These are phyloP conservation scores for Bovichtus variegatus DNA, from an alignment of 2,797 vertebrate genomes.

Conservation along the genomic window DNA sequence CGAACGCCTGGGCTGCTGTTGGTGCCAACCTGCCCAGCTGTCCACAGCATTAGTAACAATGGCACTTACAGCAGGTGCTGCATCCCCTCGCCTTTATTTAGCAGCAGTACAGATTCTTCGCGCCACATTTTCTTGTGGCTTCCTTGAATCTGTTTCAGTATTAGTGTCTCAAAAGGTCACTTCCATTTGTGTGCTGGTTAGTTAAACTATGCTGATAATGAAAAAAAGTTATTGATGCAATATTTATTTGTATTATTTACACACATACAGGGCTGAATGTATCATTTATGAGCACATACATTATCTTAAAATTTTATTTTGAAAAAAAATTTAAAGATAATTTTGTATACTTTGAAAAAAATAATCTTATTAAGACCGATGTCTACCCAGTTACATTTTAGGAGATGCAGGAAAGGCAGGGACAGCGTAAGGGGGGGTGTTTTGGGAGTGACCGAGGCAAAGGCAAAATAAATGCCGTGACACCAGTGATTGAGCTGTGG, in stretches of 20 bases:
- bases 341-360: background rate
- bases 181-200: background rate
- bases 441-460: background rate
- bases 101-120: background rate
- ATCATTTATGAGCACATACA: background rate
- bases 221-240: background rate
- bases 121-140: background rate
- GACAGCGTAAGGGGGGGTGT: background rate
- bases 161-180: background rate
- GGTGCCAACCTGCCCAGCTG: slow-evolving; percentile 50
- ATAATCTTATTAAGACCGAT: background rate
- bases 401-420: background rate
- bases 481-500: background rate
- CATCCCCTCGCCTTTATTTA: background rate
- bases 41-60: slow-evolving; percentile 30
- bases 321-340: background rate
- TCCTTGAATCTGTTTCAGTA: slow-evolving; percentile 15
- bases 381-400: background rate
- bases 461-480: background rate
- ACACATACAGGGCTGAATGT: background rate
- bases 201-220: background rate
- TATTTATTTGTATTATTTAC: background rate
- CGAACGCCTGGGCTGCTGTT: slow-evolving; percentile 29
- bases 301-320: too few relatives aligned
- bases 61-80: slow-evolving; percentile 39